These are phyloP conservation scores for Gobionotothen gibberifrons DNA, from an alignment of 2,797 vertebrate species.

Conservation along the genomic window DNA sequence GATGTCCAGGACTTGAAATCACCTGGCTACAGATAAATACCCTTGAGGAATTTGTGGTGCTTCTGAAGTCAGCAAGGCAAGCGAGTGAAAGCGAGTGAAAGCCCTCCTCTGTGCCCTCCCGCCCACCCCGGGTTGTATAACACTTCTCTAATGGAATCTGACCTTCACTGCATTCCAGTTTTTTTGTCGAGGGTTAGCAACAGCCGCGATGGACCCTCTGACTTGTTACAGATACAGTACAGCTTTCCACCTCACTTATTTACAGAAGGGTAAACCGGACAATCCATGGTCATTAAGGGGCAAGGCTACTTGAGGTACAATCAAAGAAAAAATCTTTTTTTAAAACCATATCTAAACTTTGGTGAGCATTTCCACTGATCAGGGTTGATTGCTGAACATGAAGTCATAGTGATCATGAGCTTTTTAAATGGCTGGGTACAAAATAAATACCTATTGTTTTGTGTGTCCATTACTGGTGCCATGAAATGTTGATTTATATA, in stretches of 20 bases:
- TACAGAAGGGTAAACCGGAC: slow-evolving; percentile 2
- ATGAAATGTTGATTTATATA: not conserved
- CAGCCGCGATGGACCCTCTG: slow-evolving; percentile 54
- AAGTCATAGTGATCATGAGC: not conserved
- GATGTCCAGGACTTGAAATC: slow-evolving; percentile 72
- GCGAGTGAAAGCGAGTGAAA: slow-evolving; percentile 76
- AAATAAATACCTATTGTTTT: not conserved
- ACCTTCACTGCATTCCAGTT: slow-evolving; percentile 82
- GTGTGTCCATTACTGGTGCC: not conserved
- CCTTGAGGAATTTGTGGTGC: slow-evolving; percentile 78
- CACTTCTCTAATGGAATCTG: slow-evolving; percentile 79
- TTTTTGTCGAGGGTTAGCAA: slow-evolving; percentile 70
- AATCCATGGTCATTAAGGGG: slow-evolving; percentile 21
- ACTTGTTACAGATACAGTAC: slow-evolving; percentile 34
- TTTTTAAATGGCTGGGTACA: not conserved
- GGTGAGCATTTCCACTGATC: not conserved
- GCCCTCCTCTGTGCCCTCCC: slow-evolving; percentile 66
- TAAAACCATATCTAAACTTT: not conserved
- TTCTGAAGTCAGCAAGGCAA: slow-evolving; percentile 78
- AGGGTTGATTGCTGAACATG: not conserved
- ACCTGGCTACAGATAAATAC: slow-evolving; percentile 83
- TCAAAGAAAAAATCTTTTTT: not conserved
- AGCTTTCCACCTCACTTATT: not conserved
- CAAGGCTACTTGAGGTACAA: not conserved
- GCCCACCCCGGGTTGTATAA: slow-evolving; percentile 69